These are phyloP conservation scores for Lacanobia wlatinum DNA, from an alignment of 2,888 invertebrate species.

Conservation along the genomic window DNA sequence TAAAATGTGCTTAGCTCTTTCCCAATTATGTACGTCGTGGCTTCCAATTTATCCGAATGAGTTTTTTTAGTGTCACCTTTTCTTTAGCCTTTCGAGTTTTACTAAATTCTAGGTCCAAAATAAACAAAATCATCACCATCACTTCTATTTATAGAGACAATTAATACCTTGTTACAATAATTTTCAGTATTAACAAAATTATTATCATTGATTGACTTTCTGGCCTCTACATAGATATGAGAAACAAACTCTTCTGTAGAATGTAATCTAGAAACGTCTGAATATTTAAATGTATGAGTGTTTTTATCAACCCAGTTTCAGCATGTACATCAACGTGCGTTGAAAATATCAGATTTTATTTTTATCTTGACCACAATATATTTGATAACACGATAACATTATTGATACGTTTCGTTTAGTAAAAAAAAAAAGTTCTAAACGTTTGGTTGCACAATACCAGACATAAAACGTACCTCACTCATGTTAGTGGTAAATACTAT, in stretches of 20 bases:
- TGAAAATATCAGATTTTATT: constrained; percentile 17
- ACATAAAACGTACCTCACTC: background rate
- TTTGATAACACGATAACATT: constrained; percentile 23
- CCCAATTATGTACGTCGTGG: no score
- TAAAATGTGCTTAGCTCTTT: no score
- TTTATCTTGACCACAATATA: constrained; percentile 9
- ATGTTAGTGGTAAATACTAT: background rate
- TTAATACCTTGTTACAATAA: no score
- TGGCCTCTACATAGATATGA: no score
- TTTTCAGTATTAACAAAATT: background rate
- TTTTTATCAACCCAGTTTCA: constrained; percentile 2
- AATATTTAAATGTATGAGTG: constrained; percentile 1
- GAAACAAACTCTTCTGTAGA: background rate
- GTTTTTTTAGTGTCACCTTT: background rate
- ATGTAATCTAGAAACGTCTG: constrained; percentile 26
- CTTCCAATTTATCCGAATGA: background rate
- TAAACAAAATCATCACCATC: no score
- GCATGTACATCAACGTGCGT: constrained; percentile 16
- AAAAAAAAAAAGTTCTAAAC: background rate
- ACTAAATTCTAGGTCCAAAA: no score
- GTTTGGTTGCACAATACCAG: background rate
- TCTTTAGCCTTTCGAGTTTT: background rate
- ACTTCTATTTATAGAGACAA: no score
- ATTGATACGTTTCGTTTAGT: background rate
- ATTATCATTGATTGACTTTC: background rate